Evolutionary conservation across 2,888 invertebrate species (phyloP).

Genomic region (Apodemia hepburni): DNA sequence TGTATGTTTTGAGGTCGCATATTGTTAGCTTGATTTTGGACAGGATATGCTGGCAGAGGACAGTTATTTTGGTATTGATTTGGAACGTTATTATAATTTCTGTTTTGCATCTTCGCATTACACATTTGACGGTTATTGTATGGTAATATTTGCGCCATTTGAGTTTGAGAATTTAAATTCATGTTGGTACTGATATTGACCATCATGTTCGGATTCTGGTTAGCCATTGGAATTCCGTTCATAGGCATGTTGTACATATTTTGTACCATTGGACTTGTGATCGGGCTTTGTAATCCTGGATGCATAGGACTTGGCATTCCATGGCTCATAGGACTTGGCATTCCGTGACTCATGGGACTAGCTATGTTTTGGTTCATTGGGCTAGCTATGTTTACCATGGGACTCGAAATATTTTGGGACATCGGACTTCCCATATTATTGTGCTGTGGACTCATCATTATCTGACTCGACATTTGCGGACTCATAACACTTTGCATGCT

Average conservation of each 20-base stretch:
- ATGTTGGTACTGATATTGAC: constrained; percentile 47
- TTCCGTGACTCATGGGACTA: constrained; percentile 66
- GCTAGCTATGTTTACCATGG: constrained; percentile 61
- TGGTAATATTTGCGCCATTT: constrained; percentile 40
- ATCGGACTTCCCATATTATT: constrained; percentile 54
- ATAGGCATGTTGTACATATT: constrained; percentile 64
- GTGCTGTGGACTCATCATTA: constrained; percentile 69
- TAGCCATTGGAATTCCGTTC: constrained; percentile 49
- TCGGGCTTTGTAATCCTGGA: constrained; percentile 49
- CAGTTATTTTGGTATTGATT: constrained; percentile 64
- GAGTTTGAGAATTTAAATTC: constrained; percentile 44
- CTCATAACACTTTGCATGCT: constrained; percentile 71
- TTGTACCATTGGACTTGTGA: constrained; percentile 63
- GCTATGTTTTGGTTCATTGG: constrained; percentile 70
- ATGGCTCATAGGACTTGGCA: constrained; percentile 69
- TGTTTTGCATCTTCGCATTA: constrained; percentile 53
- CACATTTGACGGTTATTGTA: constrained; percentile 55
- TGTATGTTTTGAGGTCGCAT: constrained; percentile 61
- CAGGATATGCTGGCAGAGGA: constrained; percentile 53
- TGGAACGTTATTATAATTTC: constrained; percentile 51
- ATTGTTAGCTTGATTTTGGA: constrained; percentile 53
- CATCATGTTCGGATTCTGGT: constrained; percentile 49
- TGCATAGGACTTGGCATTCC: constrained; percentile 67
- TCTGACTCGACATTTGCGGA: constrained; percentile 69
- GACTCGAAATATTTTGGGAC: constrained; percentile 56